Base-by-base conservation (phyloP, 1,140 invertebrate genomes). In the Pseudomyrmex cubaensis region DNA sequence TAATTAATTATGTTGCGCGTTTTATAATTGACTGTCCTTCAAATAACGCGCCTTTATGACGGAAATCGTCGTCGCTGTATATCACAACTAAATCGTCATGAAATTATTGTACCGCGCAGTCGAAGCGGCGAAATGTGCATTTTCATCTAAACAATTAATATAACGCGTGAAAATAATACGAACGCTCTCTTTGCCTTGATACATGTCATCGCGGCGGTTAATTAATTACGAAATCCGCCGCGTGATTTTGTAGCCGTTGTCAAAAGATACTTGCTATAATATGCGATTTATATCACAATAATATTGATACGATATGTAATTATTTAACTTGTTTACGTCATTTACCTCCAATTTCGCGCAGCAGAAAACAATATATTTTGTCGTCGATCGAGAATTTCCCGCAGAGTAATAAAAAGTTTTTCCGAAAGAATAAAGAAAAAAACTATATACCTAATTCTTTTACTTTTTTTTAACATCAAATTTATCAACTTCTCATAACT, bases 1-100 rank as follows among this genome's bases (percentile, higher is more conserved):
- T 72, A 80, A 80, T 80, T 80, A 80, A 80, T 80, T 80, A 80
- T 72, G 66, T 72, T 54, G 35, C 35, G 35, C 76, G 56, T 80
- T 80, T 22, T 35, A 46, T 80, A 80, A 80, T 80, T 80, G 66
- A 44, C 76, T 48, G 66, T 80, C 66, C 66, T 80, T 72, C 44
- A 52, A 35, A n/a, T 48, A 59, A 22, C 66, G 5, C 64, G 20
- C 25, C 52, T 48, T 35, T 70, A 17, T 70, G 76, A 78, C 54
- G 76, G 3, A 59, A 80, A 80, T 59, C 76, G 64, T 44, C 25
- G 54, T 59, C 35, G 35, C 35, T 35, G 25, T 9, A 20, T 13
- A 66, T 57, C 54, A 66, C 44, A 10, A 13, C 64, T 54, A 76
- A 76, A 76, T 76, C 74, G 61, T 76, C 74, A 50, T 66, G n/a